Base-by-base conservation (phyloP, 2,888 invertebrate species). In the Gnatocerus cornutus region DNA sequence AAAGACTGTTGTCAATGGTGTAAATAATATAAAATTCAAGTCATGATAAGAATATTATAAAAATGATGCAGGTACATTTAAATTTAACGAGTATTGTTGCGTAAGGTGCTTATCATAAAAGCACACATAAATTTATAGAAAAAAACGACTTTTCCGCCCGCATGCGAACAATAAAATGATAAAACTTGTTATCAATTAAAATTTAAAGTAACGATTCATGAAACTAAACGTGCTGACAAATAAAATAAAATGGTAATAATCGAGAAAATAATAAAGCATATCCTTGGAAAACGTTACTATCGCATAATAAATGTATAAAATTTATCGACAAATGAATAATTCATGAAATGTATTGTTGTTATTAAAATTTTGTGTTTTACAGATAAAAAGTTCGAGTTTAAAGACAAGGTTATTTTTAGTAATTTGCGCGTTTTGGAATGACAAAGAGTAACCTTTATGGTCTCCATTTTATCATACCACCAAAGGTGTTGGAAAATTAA, bases 91-190 rank as follows among this genome's bases (percentile, higher is more conserved):
- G 41, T 27, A 3, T 6, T 12, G 39, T 62, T 63, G 41, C 63
- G 52, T 21, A 53, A 63, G 9, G 6, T 27, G 59, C 50, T 63
- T 63, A 63, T 52, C 63, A 39, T 50, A 12, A 12, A 41, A 12
- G 5, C 21, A 39, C 27, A 39, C 59, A 59, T 59, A 52, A 67
- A 59, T 59, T 58, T 59, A 67, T 67, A 14, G 53, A 56, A 65
- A 56, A 56, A 56, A 21, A 7, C 52, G 41, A 30, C 41, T 61
- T 69, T 69, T 69, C 69, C 69, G 69, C 69, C 69, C 69, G 69
- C 69, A 69, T 69, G 16, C 43, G 14, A 33, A 59, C 46, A 59
- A 69, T 69, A 69, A 69, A 69, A 65, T 65, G 69, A 69, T 69
- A 69, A 69, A 59, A 46, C 39, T 46, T 21, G 46, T 69, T 69